Conservation (phyloP, 2,113 vertebrate species). For the Corythornis madagascariensis region DNA sequence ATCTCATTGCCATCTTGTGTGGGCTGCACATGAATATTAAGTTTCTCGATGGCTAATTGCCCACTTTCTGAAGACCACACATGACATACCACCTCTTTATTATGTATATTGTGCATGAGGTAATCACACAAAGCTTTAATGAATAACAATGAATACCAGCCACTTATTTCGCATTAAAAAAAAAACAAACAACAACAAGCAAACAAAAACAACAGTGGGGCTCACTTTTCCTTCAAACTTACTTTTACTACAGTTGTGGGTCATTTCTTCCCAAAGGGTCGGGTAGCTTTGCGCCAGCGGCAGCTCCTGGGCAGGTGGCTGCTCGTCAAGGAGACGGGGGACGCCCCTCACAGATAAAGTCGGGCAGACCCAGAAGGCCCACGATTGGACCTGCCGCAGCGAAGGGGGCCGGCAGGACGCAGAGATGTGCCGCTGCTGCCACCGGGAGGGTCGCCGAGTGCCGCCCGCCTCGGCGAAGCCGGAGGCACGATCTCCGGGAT, state of each 20-base stretch:
- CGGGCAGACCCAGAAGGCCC: too few species aligned
- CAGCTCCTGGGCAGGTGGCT: background rate
- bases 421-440: background rate
- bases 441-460: background rate
- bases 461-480: background rate
- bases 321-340: background rate
- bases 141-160: accelerated
- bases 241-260: accelerated
- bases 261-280: accelerated
- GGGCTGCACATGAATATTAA: accelerated
- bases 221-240: background rate
- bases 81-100: background rate
- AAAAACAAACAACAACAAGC: too few species aligned
- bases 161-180: accelerated
- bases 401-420: background rate
- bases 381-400: background rate
- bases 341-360: background rate
- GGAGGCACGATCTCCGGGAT: background rate
- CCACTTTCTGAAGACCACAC: background rate
- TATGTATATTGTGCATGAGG: accelerated
- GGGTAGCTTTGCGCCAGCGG: accelerated
- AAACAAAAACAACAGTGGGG: too few species aligned
- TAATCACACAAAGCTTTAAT: accelerated
- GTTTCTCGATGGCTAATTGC: background rate
- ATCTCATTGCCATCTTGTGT: accelerated